Evolutionary conservation across 2,113 vertebrate species (phyloP).

Genomic region (Oreochromis aureus): DNA sequence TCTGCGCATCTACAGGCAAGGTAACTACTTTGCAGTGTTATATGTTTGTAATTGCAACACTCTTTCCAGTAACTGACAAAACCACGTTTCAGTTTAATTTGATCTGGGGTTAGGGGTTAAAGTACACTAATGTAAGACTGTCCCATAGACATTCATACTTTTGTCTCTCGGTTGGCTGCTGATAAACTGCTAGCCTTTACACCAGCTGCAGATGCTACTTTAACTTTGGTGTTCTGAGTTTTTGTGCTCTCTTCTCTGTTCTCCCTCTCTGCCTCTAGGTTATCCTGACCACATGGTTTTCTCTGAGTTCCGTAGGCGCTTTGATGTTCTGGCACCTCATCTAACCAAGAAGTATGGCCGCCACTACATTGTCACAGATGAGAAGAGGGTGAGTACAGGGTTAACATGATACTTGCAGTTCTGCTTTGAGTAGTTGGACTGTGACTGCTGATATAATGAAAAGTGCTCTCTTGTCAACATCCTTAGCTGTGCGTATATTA

Average conservation of each 20-base stretch:
- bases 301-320: slow-evolving; percentile 91
- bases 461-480: neutral
- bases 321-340: slow-evolving; percentile 91
- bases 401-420: neutral
- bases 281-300: slow-evolving; percentile 98
- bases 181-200: neutral
- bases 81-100: fast-evolving
- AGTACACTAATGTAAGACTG: neutral
- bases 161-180: neutral
- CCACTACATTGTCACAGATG: slow-evolving; percentile 91
- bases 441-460: neutral
- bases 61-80: neutral
- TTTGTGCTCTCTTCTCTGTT: neutral
- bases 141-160: neutral
- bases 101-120: neutral
- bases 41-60: neutral
- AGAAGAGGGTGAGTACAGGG: slow-evolving; percentile 79
- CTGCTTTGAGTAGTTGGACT: neutral
- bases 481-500: neutral
- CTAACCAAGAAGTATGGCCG: slow-evolving; percentile 93
- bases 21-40: slow-evolving; percentile 43
- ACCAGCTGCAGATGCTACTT: neutral
- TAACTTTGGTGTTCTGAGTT: neutral
- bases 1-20: slow-evolving; percentile 94
- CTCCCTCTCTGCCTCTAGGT: slow-evolving; percentile 64